Percentiles rank a stretch among this genome's conserved stretches.
Evolutionary conservation across 2,888 invertebrate species (phyloP).

Genomic region (Gryllus longicercus): DNA sequence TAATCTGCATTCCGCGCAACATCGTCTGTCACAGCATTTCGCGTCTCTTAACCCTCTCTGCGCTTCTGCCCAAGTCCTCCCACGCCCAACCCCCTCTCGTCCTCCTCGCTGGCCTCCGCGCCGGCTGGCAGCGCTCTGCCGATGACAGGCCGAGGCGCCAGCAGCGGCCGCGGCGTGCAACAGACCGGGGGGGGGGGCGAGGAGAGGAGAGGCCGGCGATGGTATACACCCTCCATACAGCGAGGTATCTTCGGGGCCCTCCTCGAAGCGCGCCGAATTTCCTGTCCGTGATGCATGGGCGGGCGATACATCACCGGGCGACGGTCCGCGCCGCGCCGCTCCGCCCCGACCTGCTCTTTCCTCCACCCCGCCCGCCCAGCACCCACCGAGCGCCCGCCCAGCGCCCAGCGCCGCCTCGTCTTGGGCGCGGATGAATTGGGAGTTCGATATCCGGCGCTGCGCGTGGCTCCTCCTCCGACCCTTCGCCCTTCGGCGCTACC

Average conservation of each 20-base stretch:
- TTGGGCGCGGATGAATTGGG: too few species aligned
- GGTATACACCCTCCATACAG: background rate
- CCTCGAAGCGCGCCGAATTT: background rate
- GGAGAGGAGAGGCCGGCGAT: background rate
- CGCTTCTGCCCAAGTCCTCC: too few species aligned
- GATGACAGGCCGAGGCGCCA: background rate
- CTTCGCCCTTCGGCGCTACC: too few species aligned
- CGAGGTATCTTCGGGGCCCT: conserved; percentile 17
- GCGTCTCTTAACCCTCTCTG: too few species aligned
- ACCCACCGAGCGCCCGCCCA: too few species aligned
- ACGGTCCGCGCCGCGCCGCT: background rate
- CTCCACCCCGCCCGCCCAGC: background rate
- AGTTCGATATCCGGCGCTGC: too few species aligned
- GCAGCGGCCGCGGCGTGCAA: background rate
- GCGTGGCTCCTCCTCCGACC: too few species aligned
- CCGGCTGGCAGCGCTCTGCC: background rate
- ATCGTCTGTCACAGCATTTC: too few species aligned
- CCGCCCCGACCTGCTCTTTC: background rate
- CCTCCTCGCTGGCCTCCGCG: background rate
- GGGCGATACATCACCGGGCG: background rate
- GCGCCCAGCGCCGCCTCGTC: too few species aligned
- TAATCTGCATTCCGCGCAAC: too few species aligned
- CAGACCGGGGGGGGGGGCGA: background rate
- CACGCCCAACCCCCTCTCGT: background rate
- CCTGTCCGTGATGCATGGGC: conserved; percentile 17